Base-by-base conservation (phyloP, 2,113 vertebrate genomes). In the Ceyx margarethae region DNA sequence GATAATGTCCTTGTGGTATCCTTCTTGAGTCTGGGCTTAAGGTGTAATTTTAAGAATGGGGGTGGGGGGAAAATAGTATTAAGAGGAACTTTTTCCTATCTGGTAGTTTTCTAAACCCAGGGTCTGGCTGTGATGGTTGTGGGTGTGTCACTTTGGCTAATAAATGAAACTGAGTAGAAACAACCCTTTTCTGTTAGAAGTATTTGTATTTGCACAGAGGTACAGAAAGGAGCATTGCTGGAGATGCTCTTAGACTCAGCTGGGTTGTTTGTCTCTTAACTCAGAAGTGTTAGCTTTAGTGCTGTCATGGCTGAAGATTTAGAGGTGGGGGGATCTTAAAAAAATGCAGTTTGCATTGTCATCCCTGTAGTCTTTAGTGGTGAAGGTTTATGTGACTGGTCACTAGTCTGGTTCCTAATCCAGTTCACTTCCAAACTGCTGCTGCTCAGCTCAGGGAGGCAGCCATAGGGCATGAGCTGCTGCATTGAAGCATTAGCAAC, bases 71-170 rank as follows among this genome's bases (percentile, higher is more conserved):
- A 28, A 64, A 74, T 64, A 43, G 45, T 75, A 45, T 31, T 29
- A 72, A 65, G 37, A 90, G 15, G 53, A 82, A 71, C 12, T 80
- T 92, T 89, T 93, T 87, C 5, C 17, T 91, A 94, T 68, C 89
- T 87, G 65, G 45, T 88, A 18, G 67, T 95, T 95, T 95, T 93
- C 51, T 94, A 85, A 93, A 95, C 26, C n/a, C 37, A 64, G 53
- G 31, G 60, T n/a, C 50, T 79, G 83, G 71, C 28, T 85, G 60
- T 58, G 79, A 48, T 72, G 58, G 64, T 42, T 79, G 66, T 79
- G 84, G 71, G n/a, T 62, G 31, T 94, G 42, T 81, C 67, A 43
- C 46, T 85, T 87, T 80, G 51, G 72, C 53, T 83, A 74, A 93
- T 92, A 89, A 82, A 53, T 69, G 43, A 79, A 80, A 45, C 21